phyloP scores from a whole-genome alignment of 1,140 invertebrate species.

The Cotesia chilonis region DNA sequence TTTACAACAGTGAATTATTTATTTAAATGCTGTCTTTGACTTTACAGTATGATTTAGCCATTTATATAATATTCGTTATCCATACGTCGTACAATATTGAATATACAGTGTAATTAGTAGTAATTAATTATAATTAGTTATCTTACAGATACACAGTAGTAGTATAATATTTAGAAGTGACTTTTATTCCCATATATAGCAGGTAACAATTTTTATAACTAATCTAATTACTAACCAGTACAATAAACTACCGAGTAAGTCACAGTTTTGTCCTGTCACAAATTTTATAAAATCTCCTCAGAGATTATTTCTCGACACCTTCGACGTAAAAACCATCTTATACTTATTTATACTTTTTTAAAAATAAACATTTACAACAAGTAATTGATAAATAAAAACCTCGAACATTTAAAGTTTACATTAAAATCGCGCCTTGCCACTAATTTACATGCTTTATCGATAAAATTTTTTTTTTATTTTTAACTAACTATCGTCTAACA shows the following conservation, averaged over 20 bases:
- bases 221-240: slow-evolving; percentile 57
- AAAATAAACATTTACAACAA: background rate
- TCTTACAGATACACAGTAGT: slow-evolving; percentile 41
- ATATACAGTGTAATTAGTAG: no score
- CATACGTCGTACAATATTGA: slow-evolving; percentile 43
- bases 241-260: slow-evolving; percentile 49
- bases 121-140: slow-evolving; percentile 35
- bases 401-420: background rate
- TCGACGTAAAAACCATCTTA: no score
- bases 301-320: no score
- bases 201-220: slow-evolving; percentile 54
- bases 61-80: slow-evolving; percentile 60
- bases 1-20: slow-evolving; percentile 45
- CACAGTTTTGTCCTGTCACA: slow-evolving; percentile 23
- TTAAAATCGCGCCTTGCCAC: slow-evolving; percentile 18
- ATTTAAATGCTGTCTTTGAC: slow-evolving; percentile 57
- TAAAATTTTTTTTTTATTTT: slow-evolving; percentile 16
- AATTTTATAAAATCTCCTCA: slow-evolving; percentile 20
- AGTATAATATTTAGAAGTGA: slow-evolving; percentile 22
- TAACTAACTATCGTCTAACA: background rate
- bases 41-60: slow-evolving; percentile 63
- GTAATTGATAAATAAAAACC: background rate
- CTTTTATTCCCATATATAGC: slow-evolving; percentile 51
- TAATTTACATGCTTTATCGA: slow-evolving; percentile 29
- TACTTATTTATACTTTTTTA: background rate